These are phyloP conservation scores for Spodoptera litura DNA, from an alignment of 1,140 invertebrate species.

Conservation along the genomic window DNA sequence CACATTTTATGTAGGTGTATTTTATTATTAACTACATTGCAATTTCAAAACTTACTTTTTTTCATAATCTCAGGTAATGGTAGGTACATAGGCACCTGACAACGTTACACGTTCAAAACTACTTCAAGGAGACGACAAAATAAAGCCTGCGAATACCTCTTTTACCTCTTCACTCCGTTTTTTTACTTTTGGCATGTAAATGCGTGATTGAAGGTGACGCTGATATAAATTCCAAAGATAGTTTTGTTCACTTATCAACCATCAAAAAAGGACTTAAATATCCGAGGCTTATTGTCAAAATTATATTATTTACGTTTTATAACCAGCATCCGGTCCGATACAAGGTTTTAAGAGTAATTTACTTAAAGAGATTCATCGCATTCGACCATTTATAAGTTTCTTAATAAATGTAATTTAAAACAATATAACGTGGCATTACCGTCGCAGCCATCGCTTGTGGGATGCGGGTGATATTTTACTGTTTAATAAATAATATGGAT, in stretches of 20 bases:
- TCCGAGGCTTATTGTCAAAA: slow-evolving; percentile 21
- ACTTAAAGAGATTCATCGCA: slow-evolving; percentile 6
- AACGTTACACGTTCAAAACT: no score
- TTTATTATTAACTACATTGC: no score
- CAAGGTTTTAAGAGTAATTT: slow-evolving; percentile 14
- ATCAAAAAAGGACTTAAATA: not conserved
- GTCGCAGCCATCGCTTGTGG: slow-evolving; percentile 17
- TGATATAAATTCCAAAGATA: no score
- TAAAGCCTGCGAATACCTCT: no score
- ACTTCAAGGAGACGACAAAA: no score
- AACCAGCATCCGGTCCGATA: not conserved
- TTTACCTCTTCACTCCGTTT: no score
- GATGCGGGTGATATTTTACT: slow-evolving; percentile 25
- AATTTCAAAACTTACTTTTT: no score
- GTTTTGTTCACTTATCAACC: not conserved
- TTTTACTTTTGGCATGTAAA: no score
- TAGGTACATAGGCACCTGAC: no score
- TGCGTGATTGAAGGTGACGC: no score
- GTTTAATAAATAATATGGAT: slow-evolving; percentile 42
- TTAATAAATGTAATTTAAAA: slow-evolving; percentile 43
- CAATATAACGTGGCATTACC: slow-evolving; percentile 35
- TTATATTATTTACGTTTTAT: slow-evolving; percentile 25
- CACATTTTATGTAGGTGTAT: no score
- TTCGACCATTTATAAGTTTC: slow-evolving; percentile 12
- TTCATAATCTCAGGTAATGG: no score